A percentile compares a stretch with the other conserved stretches of the same genome.
phyloP scores from a whole-genome alignment of 1,140 invertebrate species.

The Hestina assimilis region DNA sequence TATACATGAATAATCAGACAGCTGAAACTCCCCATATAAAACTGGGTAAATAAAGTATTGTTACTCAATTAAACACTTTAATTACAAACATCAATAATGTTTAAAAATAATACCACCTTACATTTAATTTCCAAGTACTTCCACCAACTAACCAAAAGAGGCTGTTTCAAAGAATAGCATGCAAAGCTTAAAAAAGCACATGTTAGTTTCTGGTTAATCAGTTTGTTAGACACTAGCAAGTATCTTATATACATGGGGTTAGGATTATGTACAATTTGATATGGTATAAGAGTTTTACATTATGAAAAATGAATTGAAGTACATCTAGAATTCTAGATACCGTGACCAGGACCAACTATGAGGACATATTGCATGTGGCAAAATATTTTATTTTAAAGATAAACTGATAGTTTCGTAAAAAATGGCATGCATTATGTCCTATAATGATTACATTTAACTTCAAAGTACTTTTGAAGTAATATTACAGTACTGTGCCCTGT shows the following conservation, averaged over 20 bases:
- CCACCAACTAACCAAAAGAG: conserved; percentile 69
- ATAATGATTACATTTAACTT: neutral
- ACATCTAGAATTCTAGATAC: neutral
- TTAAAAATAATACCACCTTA: conserved; percentile 11
- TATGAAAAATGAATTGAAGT: neutral
- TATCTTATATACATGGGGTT: neutral
- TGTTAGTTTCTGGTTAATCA: conserved; percentile 6
- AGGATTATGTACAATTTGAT: neutral
- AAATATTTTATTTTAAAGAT: neutral
- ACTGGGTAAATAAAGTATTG: no score
- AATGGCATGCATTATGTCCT: conserved; percentile 1
- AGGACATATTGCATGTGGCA: neutral
- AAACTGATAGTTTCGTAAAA: neutral
- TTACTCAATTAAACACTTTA: no score
- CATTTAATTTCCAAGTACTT: conserved; percentile 22
- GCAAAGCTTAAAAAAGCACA: conserved; percentile 53
- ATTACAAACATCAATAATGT: neutral
- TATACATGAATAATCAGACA: no score
- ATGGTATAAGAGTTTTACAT: neutral
- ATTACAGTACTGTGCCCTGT: conserved; percentile 31
- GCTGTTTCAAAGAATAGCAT: conserved; percentile 73
- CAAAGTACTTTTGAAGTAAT: neutral
- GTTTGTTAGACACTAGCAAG: conserved; percentile 1
- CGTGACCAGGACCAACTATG: neutral
- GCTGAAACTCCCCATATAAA: no score